Percentiles rank a stretch among this genome's conserved stretches.
Evolutionary conservation across 2,797 vertebrate genomes (phyloP).

Genomic region (Amblyraja radiata): DNA sequence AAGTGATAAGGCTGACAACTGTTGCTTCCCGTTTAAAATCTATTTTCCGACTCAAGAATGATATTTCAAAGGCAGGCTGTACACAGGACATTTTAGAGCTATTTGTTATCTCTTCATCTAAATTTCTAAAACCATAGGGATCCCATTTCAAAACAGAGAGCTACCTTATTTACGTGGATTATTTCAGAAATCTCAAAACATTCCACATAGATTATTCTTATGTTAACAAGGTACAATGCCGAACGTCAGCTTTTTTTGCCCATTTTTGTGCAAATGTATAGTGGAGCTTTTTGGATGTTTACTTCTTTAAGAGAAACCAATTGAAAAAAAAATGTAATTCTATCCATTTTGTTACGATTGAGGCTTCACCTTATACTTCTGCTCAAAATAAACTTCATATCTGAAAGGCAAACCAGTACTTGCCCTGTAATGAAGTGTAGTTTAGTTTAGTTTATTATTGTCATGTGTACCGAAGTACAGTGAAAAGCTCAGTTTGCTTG

Average conservation of each 20-base stretch:
- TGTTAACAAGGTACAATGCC: background rate
- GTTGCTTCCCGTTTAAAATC: conserved; percentile 26
- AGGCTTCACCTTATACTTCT: background rate
- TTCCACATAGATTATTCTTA: background rate
- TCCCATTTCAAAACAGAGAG: background rate
- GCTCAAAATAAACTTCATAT: background rate
- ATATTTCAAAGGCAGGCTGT: background rate
- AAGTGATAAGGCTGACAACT: conserved; percentile 17
- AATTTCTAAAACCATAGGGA: background rate
- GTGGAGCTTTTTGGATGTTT: background rate
- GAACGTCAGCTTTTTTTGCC: too few relatives aligned
- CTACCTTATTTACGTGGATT: background rate
- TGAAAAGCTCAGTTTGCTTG: too few relatives aligned
- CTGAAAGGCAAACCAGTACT: background rate
- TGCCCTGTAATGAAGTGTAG: background rate
- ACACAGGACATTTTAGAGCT: background rate
- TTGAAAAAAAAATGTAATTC: background rate
- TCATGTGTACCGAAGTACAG: too few relatives aligned
- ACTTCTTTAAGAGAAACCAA: background rate
- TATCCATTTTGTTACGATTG: background rate
- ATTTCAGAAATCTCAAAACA: background rate
- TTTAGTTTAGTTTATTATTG: too few relatives aligned
- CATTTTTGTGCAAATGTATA: background rate
- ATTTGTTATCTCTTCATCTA: background rate
- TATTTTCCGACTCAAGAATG: background rate